phyloP scores from a whole-genome alignment of 1,140 invertebrate genomes.

The Lysiphlebus fabarum region DNA sequence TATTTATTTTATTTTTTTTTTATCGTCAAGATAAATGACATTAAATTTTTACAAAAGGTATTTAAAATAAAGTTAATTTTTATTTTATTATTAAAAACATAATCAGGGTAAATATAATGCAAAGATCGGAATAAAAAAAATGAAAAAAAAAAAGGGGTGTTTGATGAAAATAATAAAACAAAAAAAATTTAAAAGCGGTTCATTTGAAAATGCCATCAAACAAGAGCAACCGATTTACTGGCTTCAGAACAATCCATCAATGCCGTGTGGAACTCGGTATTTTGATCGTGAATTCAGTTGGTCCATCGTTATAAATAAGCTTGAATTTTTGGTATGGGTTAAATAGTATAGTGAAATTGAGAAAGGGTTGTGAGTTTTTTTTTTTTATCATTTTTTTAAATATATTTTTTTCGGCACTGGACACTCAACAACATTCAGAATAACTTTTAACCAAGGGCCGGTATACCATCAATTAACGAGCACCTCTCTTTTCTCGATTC shows the following conservation, averaged over 20 bases:
- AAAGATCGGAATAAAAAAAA: not conserved
- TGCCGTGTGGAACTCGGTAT: slow-evolving; percentile 47
- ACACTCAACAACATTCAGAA: no score
- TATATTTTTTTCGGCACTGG: no score
- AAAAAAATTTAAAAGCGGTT: slow-evolving; percentile 29
- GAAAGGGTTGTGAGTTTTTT: not conserved
- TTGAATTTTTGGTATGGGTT: slow-evolving; percentile 13
- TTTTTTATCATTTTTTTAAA: no score
- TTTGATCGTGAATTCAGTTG: slow-evolving; percentile 53
- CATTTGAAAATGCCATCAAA: slow-evolving; percentile 25
- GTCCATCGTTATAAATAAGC: slow-evolving; percentile 49
- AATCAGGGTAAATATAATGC: not conserved
- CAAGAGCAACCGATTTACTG: slow-evolving; percentile 32
- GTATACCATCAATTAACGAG: slow-evolving; percentile 54
- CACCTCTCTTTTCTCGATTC: slow-evolving; percentile 35
- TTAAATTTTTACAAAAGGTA: no score
- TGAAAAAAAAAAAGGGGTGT: slow-evolving; percentile 1
- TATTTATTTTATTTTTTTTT: not conserved
- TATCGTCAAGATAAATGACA: no score
- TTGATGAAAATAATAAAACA: slow-evolving; percentile 1
- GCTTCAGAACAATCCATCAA: slow-evolving; percentile 45
- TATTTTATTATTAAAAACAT: no score
- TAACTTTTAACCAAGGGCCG: slow-evolving; percentile 27
- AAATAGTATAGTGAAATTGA: slow-evolving; percentile 8
- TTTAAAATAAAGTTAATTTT: not conserved